Evolutionary conservation across 2,888 invertebrate genomes (phyloP).

Genomic region (Allophyes oxyacanthae): DNA sequence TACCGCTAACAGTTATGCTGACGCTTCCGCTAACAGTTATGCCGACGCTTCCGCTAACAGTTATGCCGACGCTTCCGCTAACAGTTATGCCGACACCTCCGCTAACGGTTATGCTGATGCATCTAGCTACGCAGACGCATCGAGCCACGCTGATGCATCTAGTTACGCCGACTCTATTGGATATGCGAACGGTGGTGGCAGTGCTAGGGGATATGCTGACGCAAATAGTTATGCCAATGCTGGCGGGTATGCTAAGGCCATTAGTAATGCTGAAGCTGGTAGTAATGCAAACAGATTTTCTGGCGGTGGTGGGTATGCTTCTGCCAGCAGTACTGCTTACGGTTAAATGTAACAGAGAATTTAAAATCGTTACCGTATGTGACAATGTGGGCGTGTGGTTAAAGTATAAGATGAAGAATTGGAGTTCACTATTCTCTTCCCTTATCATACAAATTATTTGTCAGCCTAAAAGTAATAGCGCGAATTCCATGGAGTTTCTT

Average conservation of each 20-base stretch:
- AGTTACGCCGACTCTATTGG: not conserved
- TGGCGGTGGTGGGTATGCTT: not conserved
- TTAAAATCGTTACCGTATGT: not conserved
- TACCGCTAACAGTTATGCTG: not conserved
- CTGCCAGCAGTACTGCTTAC: not conserved
- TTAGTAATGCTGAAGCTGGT: not conserved
- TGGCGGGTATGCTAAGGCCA: not conserved
- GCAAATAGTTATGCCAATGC: not conserved
- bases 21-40: not conserved
- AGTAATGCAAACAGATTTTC: not conserved
- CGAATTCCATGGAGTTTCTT: too few relatives aligned
- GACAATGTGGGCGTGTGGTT: not conserved
- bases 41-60: constrained; percentile 3
- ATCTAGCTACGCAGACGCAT: too few relatives aligned
- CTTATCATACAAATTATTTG: too few relatives aligned
- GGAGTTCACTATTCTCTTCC: too few relatives aligned
- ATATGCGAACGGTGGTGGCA: not conserved
- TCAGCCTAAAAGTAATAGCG: too few relatives aligned
- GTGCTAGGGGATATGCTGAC: not conserved
- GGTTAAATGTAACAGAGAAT: not conserved
- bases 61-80: not conserved
- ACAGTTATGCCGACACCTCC: not conserved
- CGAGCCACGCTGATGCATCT: not conserved
- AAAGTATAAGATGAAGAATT: too few relatives aligned
- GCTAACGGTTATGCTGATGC: not conserved